These are phyloP conservation scores for Pteronotus mesoamericanus DNA, from an alignment of 2,797 vertebrate genomes.

Conservation along the genomic window DNA sequence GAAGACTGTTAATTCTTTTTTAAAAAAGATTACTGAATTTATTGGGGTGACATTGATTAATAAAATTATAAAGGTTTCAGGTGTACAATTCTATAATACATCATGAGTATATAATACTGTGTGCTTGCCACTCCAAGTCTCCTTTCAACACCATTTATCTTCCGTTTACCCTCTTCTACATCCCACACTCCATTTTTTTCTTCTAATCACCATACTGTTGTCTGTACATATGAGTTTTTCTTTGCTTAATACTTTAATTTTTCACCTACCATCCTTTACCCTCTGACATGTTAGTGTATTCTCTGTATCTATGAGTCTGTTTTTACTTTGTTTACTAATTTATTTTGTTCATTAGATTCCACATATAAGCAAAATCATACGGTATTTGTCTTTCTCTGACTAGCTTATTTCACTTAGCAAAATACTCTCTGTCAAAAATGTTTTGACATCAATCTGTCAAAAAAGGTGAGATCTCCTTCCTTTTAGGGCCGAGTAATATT, in stretches of 20 bases:
- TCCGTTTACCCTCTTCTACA: background rate
- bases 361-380: background rate
- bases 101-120: background rate
- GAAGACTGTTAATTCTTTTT: constrained; percentile 46
- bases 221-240: background rate
- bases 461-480: background rate
- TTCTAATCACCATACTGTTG: background rate
- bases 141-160: background rate
- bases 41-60: background rate
- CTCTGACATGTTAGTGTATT: background rate
- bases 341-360: background rate
- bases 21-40: background rate
- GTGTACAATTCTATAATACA: background rate
- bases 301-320: background rate
- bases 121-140: background rate
- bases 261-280: background rate
- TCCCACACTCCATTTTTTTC: background rate
- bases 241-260: background rate
- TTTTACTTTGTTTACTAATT: background rate
- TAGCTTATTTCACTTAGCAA: background rate
- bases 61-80: background rate
- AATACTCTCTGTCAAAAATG: background rate
- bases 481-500: background rate
- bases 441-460: background rate
- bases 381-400: background rate